These are phyloP conservation scores for Aromia moschata DNA, from an alignment of 2,888 invertebrate genomes.

Conservation along the genomic window DNA sequence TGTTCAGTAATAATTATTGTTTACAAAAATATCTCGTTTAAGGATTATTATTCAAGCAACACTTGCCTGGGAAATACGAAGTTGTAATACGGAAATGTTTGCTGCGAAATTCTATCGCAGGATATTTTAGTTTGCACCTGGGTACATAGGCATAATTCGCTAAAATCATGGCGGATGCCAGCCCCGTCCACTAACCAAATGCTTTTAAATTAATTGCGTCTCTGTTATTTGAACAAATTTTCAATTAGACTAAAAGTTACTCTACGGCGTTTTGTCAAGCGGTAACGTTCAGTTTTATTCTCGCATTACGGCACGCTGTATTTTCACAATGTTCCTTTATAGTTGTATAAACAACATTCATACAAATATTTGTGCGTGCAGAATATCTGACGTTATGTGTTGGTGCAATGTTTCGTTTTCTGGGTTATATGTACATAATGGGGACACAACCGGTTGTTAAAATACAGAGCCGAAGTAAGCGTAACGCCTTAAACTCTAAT, in stretches of 20 bases:
- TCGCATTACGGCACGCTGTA: no score
- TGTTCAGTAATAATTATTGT: no score
- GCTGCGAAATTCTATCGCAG: no score
- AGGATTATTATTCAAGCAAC: no score
- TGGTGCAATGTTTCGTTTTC: not conserved
- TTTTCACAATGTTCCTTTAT: not conserved
- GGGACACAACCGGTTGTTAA: no score
- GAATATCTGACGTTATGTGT: not conserved
- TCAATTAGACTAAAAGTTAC: slow-evolving; percentile 50
- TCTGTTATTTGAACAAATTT: slow-evolving; percentile 47
- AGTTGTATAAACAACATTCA: not conserved
- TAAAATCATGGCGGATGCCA: slow-evolving; percentile 7
- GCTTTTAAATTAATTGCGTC: slow-evolving; percentile 46
- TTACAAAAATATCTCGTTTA: no score
- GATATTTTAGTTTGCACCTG: slow-evolving; percentile 11
- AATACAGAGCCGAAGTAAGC: no score
- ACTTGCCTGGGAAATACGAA: no score
- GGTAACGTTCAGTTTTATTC: slow-evolving; percentile 16
- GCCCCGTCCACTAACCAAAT: slow-evolving; percentile 21
- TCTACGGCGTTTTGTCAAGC: not conserved
- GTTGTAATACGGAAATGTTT: no score
- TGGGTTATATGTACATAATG: not conserved
- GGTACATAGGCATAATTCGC: slow-evolving; percentile 1
- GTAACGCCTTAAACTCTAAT: no score
- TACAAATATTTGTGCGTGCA: not conserved